Percentiles rank a stretch among this genome's conserved stretches.
These are phyloP conservation scores for Brachyptera putata DNA, from an alignment of 2,888 invertebrate species.

Conservation along the genomic window DNA sequence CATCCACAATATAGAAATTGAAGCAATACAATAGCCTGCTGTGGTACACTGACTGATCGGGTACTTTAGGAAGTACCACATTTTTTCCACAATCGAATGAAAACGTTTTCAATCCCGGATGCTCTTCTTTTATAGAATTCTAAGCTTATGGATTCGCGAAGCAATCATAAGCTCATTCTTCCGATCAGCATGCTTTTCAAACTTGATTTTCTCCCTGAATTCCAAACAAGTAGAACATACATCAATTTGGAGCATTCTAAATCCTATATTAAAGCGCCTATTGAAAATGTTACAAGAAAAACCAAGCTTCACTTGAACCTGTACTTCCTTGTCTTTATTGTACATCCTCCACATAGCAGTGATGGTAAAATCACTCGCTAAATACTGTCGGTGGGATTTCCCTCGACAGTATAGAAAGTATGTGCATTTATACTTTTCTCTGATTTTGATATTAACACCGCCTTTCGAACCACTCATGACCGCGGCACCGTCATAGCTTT, in stretches of 20 bases:
- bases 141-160: slow-evolving; percentile 2
- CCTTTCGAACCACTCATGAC: too few relatives aligned
- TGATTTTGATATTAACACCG: too few relatives aligned
- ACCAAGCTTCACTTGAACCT: neutral
- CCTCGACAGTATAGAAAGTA: slow-evolving; percentile 2
- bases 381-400: neutral
- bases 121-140: slow-evolving; percentile 2
- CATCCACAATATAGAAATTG: slow-evolving; percentile 6
- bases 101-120: neutral
- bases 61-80: slow-evolving; percentile 1
- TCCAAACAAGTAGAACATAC: slow-evolving; percentile 1
- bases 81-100: slow-evolving; percentile 20
- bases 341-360: neutral
- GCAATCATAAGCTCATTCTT: neutral
- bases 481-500: too few relatives aligned
- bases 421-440: too few relatives aligned
- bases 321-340: neutral
- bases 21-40: slow-evolving; percentile 12
- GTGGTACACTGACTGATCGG: slow-evolving; percentile 12
- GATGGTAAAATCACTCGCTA: neutral
- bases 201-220: neutral
- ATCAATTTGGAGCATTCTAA: neutral
- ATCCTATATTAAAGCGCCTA: neutral
- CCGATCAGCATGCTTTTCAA: neutral
- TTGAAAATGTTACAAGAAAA: slow-evolving; percentile 6